These are phyloP conservation scores for Delichon dasypus DNA, from an alignment of 2,797 vertebrate genomes.

Conservation along the genomic window DNA sequence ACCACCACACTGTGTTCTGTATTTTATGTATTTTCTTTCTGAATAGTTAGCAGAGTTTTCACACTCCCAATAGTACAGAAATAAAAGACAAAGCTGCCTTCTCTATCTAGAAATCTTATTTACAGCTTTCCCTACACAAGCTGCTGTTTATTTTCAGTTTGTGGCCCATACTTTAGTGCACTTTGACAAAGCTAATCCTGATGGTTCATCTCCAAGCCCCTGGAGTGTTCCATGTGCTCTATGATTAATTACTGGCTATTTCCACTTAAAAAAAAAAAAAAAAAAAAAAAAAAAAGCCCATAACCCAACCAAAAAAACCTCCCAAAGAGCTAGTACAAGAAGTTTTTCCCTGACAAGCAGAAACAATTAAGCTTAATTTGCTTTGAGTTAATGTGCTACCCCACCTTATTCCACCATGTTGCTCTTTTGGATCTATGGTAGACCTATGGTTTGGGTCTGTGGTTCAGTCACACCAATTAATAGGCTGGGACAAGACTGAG, in stretches of 20 bases:
- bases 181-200: constrained; percentile 42
- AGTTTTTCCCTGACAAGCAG: not conserved
- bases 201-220: constrained; percentile 38
- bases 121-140: constrained; percentile 11
- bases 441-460: not conserved
- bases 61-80: not conserved
- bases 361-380: not conserved
- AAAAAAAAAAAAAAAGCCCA: not conserved
- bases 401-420: not conserved
- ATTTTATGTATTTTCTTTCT: not conserved
- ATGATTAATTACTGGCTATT: constrained; percentile 62
- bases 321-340: not conserved
- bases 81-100: constrained; percentile 19
- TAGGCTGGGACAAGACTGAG: rapidly evolving
- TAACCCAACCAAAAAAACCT: not conserved
- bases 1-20: not conserved
- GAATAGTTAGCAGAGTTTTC: constrained; percentile 1
- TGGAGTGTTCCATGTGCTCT: constrained; percentile 11
- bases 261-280: not conserved
- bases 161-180: not conserved
- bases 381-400: not conserved
- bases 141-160: constrained; percentile 36
- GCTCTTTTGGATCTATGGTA: too few relatives aligned
- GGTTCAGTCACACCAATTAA: not conserved
- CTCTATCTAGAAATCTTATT: not conserved